Conservation (phyloP, 2,888 invertebrate species). For the Congeria kusceri region DNA sequence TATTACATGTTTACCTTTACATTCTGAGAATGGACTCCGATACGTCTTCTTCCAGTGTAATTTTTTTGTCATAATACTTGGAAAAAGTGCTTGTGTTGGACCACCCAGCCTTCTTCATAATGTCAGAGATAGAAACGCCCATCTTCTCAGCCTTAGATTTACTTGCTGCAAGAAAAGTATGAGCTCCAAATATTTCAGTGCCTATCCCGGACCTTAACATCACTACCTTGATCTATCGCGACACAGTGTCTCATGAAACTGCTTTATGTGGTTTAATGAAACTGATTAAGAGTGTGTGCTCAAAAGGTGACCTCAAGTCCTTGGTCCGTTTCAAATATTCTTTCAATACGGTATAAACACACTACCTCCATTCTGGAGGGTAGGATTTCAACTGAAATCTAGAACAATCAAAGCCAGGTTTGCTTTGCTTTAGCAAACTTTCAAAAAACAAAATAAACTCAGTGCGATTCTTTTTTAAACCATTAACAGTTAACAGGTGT, state of each 20-base stretch:
- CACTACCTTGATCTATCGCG: slow-evolving; percentile 24
- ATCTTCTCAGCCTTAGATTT: slow-evolving; percentile 20
- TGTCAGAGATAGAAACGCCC: slow-evolving; percentile 6
- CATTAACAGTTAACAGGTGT: slow-evolving; percentile 11
- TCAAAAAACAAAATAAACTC: slow-evolving; percentile 7
- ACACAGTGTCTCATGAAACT: slow-evolving; percentile 21
- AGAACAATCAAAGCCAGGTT: slow-evolving; percentile 4
- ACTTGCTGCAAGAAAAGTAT: slow-evolving; percentile 26
- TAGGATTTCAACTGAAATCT: slow-evolving; percentile 4
- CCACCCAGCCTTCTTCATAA: slow-evolving; percentile 34
- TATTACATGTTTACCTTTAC: no score
- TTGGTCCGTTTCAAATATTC: slow-evolving; percentile 27
- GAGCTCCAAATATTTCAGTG: slow-evolving; percentile 12
- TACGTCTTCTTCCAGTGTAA: neutral
- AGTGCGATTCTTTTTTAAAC: neutral
- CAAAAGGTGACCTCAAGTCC: neutral
- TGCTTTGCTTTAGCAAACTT: slow-evolving; percentile 9
- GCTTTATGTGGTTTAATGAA: slow-evolving; percentile 16
- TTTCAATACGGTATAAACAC: neutral
- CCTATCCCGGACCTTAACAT: slow-evolving; percentile 16
- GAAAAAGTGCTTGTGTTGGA: slow-evolving; percentile 17
- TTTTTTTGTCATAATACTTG: slow-evolving; percentile 17
- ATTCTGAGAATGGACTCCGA: neutral
- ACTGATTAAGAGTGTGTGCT: slow-evolving; percentile 9
- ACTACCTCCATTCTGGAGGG: slow-evolving; percentile 9